phyloP scores from a whole-genome alignment of 2,113 vertebrate genomes.

The Dicrurus megarhynchus region DNA sequence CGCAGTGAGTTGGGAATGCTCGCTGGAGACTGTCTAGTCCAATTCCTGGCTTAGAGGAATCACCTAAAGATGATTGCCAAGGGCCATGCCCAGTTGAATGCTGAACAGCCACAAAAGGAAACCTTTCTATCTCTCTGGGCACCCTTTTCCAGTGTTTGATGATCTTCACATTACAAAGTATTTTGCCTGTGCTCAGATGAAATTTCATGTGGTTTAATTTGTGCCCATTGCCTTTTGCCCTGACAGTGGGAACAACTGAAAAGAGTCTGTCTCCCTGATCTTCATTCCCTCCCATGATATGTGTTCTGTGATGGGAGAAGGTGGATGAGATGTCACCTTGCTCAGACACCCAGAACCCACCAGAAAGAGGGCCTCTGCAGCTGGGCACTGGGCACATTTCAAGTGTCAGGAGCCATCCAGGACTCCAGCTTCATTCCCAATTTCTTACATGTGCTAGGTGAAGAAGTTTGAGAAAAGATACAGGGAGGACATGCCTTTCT shows the following conservation, averaged over 20 bases:
- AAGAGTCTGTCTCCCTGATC: neutral
- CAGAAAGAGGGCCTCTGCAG: neutral
- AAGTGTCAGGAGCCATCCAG: neutral
- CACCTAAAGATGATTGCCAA: neutral
- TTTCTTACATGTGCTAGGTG: neutral
- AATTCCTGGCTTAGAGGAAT: neutral
- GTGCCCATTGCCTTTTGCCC: neutral
- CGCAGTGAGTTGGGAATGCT: neutral
- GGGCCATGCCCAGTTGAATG: neutral
- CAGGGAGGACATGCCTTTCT: neutral
- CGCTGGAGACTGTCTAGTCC: neutral
- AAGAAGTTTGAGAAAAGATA: neutral
- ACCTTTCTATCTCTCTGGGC: neutral
- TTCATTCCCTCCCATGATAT: neutral
- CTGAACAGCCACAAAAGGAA: neutral
- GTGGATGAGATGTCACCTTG: neutral
- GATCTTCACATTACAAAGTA: neutral
- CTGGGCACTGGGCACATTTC: neutral
- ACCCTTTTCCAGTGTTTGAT: neutral
- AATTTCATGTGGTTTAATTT: neutral
- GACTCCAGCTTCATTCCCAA: neutral
- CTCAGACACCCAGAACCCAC: neutral
- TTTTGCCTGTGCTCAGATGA: neutral
- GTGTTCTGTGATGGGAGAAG: neutral
- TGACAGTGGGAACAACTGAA: neutral